These are phyloP conservation scores for Bellardia bayeri DNA, from an alignment of 2,888 invertebrate species.

Conservation along the genomic window DNA sequence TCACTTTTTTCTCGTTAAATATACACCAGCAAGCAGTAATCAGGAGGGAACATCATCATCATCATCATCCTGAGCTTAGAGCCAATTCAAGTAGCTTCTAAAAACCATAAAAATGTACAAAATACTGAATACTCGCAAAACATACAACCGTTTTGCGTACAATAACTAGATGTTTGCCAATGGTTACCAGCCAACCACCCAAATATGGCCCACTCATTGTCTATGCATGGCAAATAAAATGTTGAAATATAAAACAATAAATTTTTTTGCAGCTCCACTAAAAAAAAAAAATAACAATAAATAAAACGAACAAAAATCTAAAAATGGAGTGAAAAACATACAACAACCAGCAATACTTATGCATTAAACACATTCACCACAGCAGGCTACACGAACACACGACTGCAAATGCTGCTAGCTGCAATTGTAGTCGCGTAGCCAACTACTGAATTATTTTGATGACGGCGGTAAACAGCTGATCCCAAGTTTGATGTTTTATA, in stretches of 20 bases:
- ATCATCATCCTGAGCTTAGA: conserved; percentile 45
- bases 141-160: conserved; percentile 3
- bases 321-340: neutral
- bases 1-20: conserved; percentile 62
- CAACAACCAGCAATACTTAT: conserved; percentile 4
- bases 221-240: conserved; percentile 73
- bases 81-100: conserved; percentile 65
- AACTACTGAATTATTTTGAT: too few species aligned
- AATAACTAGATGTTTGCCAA: conserved; percentile 3
- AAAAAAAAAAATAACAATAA: neutral
- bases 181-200: conserved; percentile 43
- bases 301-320: conserved; percentile 10
- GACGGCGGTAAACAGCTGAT: too few species aligned
- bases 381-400: too few species aligned
- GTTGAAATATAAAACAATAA: conserved; percentile 72
- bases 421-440: too few species aligned
- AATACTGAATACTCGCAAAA: conserved; percentile 35
- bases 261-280: conserved; percentile 46
- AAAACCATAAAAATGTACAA: conserved; percentile 65
- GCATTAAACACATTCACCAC: too few species aligned
- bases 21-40: conserved; percentile 13
- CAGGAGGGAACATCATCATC: neutral
- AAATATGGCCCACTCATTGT: conserved; percentile 64
- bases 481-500: too few species aligned
- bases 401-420: too few species aligned